phyloP scores from a whole-genome alignment of 2,113 vertebrate genomes.

The Climacteris rufus region DNA sequence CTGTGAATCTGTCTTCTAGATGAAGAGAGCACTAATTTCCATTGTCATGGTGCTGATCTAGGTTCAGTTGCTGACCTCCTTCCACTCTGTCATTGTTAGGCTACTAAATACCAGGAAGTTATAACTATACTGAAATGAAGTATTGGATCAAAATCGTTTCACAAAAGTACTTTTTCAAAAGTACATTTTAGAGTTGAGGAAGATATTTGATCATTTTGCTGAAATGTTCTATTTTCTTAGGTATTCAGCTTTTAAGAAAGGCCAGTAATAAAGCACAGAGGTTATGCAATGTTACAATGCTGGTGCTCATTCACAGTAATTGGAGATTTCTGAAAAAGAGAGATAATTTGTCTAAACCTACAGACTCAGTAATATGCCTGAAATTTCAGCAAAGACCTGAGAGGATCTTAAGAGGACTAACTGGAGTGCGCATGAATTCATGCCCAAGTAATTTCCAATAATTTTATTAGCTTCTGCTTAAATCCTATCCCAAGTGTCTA shows the following conservation, averaged over 20 bases:
- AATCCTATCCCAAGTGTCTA: background rate
- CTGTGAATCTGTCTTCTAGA: background rate
- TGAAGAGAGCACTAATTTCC: conserved; percentile 21
- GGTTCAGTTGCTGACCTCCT: conserved; percentile 28
- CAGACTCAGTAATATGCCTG: background rate
- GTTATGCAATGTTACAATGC: background rate
- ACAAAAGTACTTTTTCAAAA: background rate
- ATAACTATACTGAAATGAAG: conserved; percentile 23
- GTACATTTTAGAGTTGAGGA: background rate
- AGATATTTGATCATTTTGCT: background rate
- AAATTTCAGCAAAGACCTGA: background rate
- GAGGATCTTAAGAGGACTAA: background rate
- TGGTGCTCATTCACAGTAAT: conserved; percentile 3
- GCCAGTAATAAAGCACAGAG: background rate
- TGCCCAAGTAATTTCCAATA: background rate
- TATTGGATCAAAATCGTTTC: conserved; percentile 12
- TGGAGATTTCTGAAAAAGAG: conserved; percentile 29
- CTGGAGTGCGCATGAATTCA: background rate
- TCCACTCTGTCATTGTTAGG: conserved; percentile 27
- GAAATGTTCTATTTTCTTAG: conserved; percentile 36
- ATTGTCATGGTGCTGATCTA: conserved; percentile 37
- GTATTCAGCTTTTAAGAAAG: conserved; percentile 27
- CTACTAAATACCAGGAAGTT: conserved; percentile 52
- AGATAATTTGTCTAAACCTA: conserved; percentile 1
- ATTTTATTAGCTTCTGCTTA: background rate